Percentiles rank a stretch among this genome's conserved stretches.
Evolutionary conservation across 2,113 vertebrate species (phyloP).

Genomic region (Daphoenositta chrysoptera): DNA sequence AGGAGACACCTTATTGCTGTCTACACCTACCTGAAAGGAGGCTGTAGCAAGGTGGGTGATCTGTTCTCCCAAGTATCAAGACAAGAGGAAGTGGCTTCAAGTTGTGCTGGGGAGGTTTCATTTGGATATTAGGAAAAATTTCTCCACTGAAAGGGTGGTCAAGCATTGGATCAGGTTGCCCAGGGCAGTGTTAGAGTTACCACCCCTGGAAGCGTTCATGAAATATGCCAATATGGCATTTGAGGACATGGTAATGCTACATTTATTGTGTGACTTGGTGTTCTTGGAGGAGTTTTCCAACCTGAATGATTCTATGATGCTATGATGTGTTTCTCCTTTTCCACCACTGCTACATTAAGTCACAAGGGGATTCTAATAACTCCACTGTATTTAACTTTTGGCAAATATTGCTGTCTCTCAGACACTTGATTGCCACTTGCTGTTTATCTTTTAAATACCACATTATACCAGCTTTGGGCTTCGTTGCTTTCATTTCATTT

Average conservation of each 20-base stretch:
- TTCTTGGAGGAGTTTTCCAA: neutral
- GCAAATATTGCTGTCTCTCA: neutral
- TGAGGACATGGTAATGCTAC: neutral
- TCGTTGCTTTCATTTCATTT: neutral
- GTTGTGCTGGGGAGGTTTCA: neutral
- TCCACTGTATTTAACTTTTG: neutral
- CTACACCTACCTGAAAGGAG: neutral
- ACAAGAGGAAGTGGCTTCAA: too few relatives aligned
- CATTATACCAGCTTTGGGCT: neutral
- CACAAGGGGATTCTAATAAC: neutral
- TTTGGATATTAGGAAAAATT: neutral
- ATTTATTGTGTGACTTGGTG: neutral
- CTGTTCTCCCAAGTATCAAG: neutral
- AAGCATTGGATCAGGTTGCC: neutral
- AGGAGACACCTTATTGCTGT: neutral
- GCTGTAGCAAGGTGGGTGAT: neutral
- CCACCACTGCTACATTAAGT: neutral
- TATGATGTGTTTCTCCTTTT: neutral
- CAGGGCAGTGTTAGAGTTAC: neutral
- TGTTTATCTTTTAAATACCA: neutral
- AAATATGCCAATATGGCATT: neutral
- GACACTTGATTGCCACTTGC: neutral
- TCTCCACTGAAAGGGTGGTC: too few relatives aligned
- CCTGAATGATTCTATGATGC: neutral
- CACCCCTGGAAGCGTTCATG: neutral